Conservation (phyloP, 2,888 invertebrate species). For the Strigamia crassipes region DNA sequence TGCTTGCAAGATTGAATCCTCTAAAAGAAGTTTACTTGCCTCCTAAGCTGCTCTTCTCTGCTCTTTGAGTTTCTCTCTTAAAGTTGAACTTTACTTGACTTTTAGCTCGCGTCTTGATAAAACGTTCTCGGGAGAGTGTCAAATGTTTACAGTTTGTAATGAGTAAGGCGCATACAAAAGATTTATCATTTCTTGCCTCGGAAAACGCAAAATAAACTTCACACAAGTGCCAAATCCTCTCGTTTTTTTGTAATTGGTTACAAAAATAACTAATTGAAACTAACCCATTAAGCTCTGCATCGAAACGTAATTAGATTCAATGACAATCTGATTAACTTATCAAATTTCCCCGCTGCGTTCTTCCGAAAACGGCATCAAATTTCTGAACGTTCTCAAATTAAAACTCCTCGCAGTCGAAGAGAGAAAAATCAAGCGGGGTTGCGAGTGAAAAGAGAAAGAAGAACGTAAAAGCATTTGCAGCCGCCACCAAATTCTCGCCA, state of each 20-base stretch:
- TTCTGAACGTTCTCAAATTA: conserved; percentile 16
- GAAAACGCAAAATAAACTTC: no score
- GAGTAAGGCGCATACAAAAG: no score
- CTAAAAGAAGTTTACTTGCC: conserved; percentile 24
- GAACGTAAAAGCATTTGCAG: conserved; percentile 37
- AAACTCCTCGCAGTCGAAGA: not conserved
- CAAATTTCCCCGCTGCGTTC: conserved; percentile 24
- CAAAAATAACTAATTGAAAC: not conserved
- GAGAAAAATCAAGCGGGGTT: not conserved
- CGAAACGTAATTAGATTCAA: conserved; percentile 38
- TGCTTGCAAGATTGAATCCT: conserved; percentile 33
- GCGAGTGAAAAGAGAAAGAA: not conserved
- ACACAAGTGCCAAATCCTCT: not conserved
- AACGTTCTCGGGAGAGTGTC: no score
- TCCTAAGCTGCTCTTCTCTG: conserved; percentile 25
- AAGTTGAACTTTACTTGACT: not conserved
- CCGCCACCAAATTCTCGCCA: conserved; percentile 27
- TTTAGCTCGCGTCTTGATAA: not conserved
- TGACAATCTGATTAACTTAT: conserved; percentile 33
- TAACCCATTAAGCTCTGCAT: conserved; percentile 8
- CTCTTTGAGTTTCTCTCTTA: conserved; percentile 13
- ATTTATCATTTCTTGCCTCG: no score
- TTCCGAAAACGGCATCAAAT: conserved; percentile 15
- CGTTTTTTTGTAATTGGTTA: not conserved
- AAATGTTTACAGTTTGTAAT: no score